Percentiles rank a stretch among this genome's conserved stretches.
These are phyloP conservation scores for Choristoneura fumiferana DNA, from an alignment of 1,140 invertebrate species.

Conservation along the genomic window DNA sequence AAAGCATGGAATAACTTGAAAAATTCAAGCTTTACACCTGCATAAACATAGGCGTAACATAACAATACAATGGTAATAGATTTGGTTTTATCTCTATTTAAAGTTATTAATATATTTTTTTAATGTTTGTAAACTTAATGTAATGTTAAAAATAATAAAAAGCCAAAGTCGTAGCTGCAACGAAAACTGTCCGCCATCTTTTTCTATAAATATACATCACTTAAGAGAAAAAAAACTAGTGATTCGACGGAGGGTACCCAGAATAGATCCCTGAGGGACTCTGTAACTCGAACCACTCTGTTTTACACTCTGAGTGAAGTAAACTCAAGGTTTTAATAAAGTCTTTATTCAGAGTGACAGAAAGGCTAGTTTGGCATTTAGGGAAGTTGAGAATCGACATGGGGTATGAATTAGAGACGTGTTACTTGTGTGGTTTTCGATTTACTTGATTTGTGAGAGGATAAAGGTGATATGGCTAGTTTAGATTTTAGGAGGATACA, in stretches of 20 bases:
- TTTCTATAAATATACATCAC: slow-evolving; percentile 74
- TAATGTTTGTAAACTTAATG: too few species aligned
- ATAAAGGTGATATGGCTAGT: neutral
- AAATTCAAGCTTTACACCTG: too few species aligned
- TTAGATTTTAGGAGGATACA: neutral
- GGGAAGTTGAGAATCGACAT: too few species aligned
- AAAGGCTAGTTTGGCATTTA: slow-evolving; percentile 5
- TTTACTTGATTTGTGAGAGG: slow-evolving; percentile 1
- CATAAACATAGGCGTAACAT: too few species aligned
- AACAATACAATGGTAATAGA: too few species aligned
- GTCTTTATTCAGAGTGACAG: slow-evolving; percentile 7
- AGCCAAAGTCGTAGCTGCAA: slow-evolving; percentile 6
- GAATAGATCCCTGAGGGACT: slow-evolving; percentile 73
- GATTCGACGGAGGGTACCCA: slow-evolving; percentile 52
- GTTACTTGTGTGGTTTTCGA: neutral
- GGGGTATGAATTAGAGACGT: neutral
- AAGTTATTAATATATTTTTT: too few species aligned
- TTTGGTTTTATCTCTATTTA: too few species aligned
- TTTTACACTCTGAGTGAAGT: slow-evolving; percentile 46
- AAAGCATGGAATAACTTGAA: too few species aligned
- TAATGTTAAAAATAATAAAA: neutral
- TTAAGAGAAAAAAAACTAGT: slow-evolving; percentile 67
- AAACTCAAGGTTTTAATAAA: slow-evolving; percentile 10
- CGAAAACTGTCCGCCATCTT: slow-evolving; percentile 46
- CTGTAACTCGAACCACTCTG: slow-evolving; percentile 49